Evolutionary conservation across 2,113 vertebrate genomes (phyloP).

Genomic region (Stictonetta naevosa): DNA sequence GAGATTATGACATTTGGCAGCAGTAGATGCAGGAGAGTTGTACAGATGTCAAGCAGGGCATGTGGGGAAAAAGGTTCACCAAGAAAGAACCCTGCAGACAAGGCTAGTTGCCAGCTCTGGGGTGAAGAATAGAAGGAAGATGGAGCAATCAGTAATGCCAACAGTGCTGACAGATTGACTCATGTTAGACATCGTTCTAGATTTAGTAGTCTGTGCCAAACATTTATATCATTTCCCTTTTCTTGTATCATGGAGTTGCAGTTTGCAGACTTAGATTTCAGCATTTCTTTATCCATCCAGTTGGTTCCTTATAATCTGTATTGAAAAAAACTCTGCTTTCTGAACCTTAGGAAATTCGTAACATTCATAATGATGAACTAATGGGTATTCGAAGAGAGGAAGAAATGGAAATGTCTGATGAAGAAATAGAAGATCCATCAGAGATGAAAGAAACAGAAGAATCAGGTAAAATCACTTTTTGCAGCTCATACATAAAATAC

Average conservation of each 20-base stretch:
- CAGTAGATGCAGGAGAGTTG: accelerated
- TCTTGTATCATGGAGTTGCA: neutral
- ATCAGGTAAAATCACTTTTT: slow-evolving; percentile 79
- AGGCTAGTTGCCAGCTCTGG: neutral
- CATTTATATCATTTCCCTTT: neutral
- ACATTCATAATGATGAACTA: slow-evolving; percentile 96
- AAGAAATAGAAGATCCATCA: slow-evolving; percentile 86
- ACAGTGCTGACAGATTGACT: neutral
- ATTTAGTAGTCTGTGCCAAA: neutral
- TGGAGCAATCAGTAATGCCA: neutral
- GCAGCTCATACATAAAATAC: slow-evolving; percentile 1
- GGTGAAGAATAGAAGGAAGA: neutral
- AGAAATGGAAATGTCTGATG: slow-evolving; percentile 99
- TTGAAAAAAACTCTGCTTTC: slow-evolving; percentile 39
- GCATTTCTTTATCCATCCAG: neutral
- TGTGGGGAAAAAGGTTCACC: neutral
- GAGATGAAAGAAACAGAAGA: slow-evolving; percentile 91
- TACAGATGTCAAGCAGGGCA: accelerated
- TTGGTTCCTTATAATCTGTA: neutral
- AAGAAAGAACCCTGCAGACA: accelerated
- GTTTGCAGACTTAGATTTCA: neutral
- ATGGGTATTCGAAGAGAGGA: slow-evolving; percentile 96
- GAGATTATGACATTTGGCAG: neutral
- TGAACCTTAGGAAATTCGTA: slow-evolving; percentile 90
- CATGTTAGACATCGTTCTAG: neutral